A percentile compares a stretch with the other conserved stretches of the same genome.
Evolutionary conservation across 2,797 vertebrate species (phyloP).

Genomic region (Semotilus atromaculatus): DNA sequence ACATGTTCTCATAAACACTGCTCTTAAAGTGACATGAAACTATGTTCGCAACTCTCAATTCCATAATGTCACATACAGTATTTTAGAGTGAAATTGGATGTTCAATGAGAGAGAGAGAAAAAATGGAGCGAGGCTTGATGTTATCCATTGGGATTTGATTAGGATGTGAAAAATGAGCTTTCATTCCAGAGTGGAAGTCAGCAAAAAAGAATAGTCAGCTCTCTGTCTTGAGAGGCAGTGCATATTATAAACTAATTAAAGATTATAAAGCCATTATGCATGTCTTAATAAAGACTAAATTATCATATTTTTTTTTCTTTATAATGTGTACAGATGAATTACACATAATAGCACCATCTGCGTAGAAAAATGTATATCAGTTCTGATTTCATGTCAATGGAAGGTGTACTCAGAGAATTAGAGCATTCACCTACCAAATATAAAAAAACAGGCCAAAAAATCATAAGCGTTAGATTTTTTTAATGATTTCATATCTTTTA

Average conservation of each 20-base stretch:
- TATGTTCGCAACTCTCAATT: constrained; percentile 12
- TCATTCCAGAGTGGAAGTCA: not conserved
- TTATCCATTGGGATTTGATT: not conserved
- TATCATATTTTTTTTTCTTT: too few species aligned
- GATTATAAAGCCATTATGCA: not conserved
- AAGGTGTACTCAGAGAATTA: too few species aligned
- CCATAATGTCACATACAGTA: not conserved
- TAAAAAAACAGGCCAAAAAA: too few species aligned
- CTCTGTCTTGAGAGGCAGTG: not conserved
- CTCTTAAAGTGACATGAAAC: not conserved
- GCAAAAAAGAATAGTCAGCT: not conserved
- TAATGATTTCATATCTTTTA: too few species aligned
- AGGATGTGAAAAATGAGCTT: not conserved
- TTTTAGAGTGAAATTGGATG: not conserved
- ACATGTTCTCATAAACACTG: constrained; percentile 21
- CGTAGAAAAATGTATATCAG: too few species aligned
- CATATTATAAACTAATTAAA: not conserved
- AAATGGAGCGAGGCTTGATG: not conserved
- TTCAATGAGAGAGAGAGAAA: not conserved
- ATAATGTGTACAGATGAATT: too few species aligned
- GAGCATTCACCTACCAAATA: too few species aligned
- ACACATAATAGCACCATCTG: too few species aligned
- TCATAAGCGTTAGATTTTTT: too few species aligned
- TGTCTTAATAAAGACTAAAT: too few species aligned
- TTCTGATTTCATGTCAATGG: too few species aligned